Evolutionary conservation across 1,140 invertebrate species (phyloP).

Genomic region (Drosophila yakuba): DNA sequence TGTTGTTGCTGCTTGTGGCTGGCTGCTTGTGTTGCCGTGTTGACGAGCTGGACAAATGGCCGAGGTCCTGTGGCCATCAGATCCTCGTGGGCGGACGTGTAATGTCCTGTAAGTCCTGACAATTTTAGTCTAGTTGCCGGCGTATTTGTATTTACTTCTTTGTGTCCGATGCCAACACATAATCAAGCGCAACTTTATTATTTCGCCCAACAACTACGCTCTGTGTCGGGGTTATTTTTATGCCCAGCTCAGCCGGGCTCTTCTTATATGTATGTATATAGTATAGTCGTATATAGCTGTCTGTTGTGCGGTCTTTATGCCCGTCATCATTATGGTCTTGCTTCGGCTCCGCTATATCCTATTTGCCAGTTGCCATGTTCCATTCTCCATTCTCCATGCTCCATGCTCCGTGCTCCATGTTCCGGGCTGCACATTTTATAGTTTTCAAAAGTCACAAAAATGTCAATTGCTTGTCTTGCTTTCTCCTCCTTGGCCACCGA

Average conservation of each 20-base stretch:
- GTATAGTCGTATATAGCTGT: slow-evolving; percentile 37
- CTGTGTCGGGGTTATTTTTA: slow-evolving; percentile 29
- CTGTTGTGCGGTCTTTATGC: slow-evolving; percentile 64
- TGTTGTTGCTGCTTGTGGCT: slow-evolving; percentile 6
- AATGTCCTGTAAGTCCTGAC: slow-evolving; percentile 78
- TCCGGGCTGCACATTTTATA: slow-evolving; percentile 77
- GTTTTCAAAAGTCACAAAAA: slow-evolving; percentile 83
- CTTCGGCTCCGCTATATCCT: slow-evolving; percentile 38
- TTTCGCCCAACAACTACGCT: slow-evolving; percentile 55
- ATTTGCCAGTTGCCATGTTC: slow-evolving; percentile 15
- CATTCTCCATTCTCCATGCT: slow-evolving; percentile 21
- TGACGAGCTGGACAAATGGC: slow-evolving; percentile 70
- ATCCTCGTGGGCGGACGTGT: slow-evolving; percentile 67
- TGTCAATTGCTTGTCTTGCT: slow-evolving; percentile 76
- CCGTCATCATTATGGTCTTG: slow-evolving; percentile 66
- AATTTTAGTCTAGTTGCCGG: slow-evolving; percentile 79
- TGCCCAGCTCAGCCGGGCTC: slow-evolving; percentile 7
- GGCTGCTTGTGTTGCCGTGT: slow-evolving; percentile 4
- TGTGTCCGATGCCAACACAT: slow-evolving; percentile 56
- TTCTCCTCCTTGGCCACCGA: slow-evolving; percentile 14
- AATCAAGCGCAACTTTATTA: slow-evolving; percentile 81
- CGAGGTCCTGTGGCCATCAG: slow-evolving; percentile 39
- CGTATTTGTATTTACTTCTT: slow-evolving; percentile 73
- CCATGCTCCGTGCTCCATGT: slow-evolving; percentile 21
- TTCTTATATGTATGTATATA: background rate